A percentile compares a stretch with the other conserved stretches of the same genome.
Evolutionary conservation across 2,113 vertebrate genomes (phyloP).

Genomic region (Chloebia gouldiae): DNA sequence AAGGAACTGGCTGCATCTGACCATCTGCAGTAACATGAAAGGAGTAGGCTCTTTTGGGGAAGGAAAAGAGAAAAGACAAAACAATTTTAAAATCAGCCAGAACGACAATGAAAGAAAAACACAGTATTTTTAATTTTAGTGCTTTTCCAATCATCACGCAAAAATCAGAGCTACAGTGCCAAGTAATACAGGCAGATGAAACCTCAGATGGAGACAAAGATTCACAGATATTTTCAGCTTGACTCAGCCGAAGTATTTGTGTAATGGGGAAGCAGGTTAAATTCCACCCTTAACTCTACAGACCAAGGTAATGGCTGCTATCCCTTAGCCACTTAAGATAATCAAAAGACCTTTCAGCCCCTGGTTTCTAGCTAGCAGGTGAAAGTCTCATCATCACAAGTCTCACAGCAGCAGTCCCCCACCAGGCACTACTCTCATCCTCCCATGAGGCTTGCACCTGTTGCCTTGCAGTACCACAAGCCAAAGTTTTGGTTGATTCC

Average conservation of each 20-base stretch:
- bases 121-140: not conserved
- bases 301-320: not conserved
- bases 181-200: not conserved
- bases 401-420: not conserved
- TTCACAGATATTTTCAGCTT: not conserved
- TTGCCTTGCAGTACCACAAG: not conserved
- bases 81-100: not conserved
- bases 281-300: not conserved
- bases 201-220: not conserved
- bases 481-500: not conserved
- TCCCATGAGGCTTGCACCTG: not conserved
- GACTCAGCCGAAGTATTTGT: not conserved
- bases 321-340: not conserved
- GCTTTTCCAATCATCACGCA: not conserved
- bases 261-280: not conserved
- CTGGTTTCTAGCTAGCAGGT: not conserved
- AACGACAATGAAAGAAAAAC: not conserved
- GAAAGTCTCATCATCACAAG: not conserved
- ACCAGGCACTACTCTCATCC: not conserved
- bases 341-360: not conserved
- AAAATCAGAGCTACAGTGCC: not conserved
- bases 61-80: not conserved
- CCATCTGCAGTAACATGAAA: slow-evolving; percentile 84
- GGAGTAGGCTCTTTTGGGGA: slow-evolving; percentile 77
- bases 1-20: slow-evolving; percentile 85